Conservation (phyloP, 2,113 vertebrate genomes). For the Ailurus styani region DNA sequence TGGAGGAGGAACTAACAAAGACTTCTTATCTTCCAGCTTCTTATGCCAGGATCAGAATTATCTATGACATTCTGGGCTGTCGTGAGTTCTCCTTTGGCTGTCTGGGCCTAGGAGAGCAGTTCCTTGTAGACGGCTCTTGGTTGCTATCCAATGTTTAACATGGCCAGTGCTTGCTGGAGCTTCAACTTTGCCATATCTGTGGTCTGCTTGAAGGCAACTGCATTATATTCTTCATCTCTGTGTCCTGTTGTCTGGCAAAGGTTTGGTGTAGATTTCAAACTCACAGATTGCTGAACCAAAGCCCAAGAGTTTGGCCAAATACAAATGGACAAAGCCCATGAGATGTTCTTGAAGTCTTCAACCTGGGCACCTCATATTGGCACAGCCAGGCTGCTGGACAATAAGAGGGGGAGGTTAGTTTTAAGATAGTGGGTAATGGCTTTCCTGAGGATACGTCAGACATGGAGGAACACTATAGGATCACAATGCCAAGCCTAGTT, state of each 20-base stretch:
- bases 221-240: neutral
- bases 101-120: neutral
- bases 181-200: neutral
- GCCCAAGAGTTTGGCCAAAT: neutral
- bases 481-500: neutral
- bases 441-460: neutral
- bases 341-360: neutral
- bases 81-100: neutral
- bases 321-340: neutral
- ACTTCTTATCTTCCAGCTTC: slow-evolving; percentile 60
- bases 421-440: neutral
- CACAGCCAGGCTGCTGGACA: neutral
- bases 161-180: neutral
- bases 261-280: neutral
- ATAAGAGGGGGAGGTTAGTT: neutral
- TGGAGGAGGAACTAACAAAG: slow-evolving; percentile 62
- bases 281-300: neutral
- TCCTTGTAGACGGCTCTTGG: neutral
- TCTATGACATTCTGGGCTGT: slow-evolving; percentile 43
- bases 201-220: neutral
- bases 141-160: neutral
- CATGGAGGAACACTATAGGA: neutral
- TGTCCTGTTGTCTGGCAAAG: neutral
- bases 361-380: neutral
- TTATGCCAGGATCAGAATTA: slow-evolving; percentile 29